These are phyloP conservation scores for Erpornis zantholeuca DNA, from an alignment of 2,113 vertebrate species.

Conservation along the genomic window DNA sequence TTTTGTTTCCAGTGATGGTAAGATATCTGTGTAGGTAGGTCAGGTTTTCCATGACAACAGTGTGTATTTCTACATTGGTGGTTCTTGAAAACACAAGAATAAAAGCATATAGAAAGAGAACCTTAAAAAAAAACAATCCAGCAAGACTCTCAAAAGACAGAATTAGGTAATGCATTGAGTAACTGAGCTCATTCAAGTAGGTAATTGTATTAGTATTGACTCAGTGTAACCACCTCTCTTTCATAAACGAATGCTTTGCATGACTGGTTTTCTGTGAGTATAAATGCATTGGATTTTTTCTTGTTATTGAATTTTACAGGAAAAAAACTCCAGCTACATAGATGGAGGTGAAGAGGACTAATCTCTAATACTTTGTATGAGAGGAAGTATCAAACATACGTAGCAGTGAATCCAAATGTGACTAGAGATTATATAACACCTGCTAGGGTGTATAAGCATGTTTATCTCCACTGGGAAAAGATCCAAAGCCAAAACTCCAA, in stretches of 20 bases:
- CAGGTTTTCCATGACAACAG: conserved; percentile 69
- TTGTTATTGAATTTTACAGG: background rate
- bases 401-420: background rate
- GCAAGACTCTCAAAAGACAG: background rate
- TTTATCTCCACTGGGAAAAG: background rate
- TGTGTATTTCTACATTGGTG: conserved; percentile 11
- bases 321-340: background rate
- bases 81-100: conserved; percentile 36
- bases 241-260: conserved; percentile 19
- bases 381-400: background rate
- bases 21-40: conserved; percentile 16
- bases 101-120: conserved; percentile 26
- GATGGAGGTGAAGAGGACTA: background rate
- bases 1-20: conserved; percentile 22
- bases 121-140: background rate
- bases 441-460: background rate
- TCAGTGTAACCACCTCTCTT: conserved; percentile 14
- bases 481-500: background rate
- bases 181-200: conserved; percentile 12
- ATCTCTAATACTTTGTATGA: background rate
- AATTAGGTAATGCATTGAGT: conserved; percentile 1
- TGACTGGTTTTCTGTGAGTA: conserved; percentile 16
- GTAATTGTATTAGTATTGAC: conserved; percentile 55
- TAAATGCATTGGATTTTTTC: conserved; percentile 21
- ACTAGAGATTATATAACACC: background rate